Percentiles rank a stretch among this genome's conserved stretches.
phyloP scores from a whole-genome alignment of 23 tunicate genomes.

The Styela clava region DNA sequence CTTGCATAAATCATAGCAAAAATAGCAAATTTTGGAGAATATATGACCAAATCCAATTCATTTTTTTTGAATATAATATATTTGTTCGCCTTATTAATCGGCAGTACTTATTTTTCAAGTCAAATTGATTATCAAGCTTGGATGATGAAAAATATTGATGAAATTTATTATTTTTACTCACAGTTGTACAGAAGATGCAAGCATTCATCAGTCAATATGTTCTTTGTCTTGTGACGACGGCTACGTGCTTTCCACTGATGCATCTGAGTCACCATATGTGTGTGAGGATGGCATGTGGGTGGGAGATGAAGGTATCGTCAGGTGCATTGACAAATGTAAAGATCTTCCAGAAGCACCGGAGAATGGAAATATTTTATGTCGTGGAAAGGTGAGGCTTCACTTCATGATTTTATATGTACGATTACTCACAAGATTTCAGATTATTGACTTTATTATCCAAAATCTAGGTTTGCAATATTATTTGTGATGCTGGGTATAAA shows the following conservation, averaged over 20 bases:
- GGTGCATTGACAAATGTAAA: neutral
- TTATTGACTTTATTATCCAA: too few species aligned
- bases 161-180: neutral
- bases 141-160: too few species aligned
- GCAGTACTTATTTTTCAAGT: too few species aligned
- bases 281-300: constrained; percentile 16
- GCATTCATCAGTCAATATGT: constrained; percentile 1
- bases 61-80: too few species aligned
- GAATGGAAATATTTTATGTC: constrained; percentile 4
- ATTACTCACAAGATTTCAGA: too few species aligned
- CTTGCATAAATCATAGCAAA: too few species aligned
- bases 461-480: constrained; percentile 11
- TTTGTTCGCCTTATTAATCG: too few species aligned
- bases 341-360: constrained; percentile 10
- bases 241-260: neutral
- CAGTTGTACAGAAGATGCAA: constrained; percentile 19
- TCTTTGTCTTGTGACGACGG: constrained; percentile 18
- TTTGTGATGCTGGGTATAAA: constrained; percentile 7
- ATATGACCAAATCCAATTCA: too few species aligned
- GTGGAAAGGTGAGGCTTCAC: constrained; percentile 6
- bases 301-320: constrained; percentile 6
- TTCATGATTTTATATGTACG: neutral
- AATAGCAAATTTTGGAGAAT: too few species aligned
- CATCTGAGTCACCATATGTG: neutral
- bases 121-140: too few species aligned